Evolutionary conservation across 2,797 vertebrate species (phyloP), one percentile per base, ranked within the genome.

Genomic region (Chromis chromis): DNA sequence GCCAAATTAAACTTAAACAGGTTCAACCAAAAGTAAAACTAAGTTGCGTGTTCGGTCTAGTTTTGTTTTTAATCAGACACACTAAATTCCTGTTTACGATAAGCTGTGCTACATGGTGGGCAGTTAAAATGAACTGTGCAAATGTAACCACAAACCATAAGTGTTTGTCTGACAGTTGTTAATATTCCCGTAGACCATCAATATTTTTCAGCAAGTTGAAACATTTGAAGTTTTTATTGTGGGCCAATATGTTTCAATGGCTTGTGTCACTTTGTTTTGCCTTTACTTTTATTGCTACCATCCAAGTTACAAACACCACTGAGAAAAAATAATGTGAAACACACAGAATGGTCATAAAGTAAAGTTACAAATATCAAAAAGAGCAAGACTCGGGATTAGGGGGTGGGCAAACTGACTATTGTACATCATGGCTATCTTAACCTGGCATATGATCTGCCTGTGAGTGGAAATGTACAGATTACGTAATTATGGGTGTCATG

Each of bases 71-170:
- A 28, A 21, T 21, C 10, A 1, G 25, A 12, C 7, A 3, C 10
- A n/a, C n/a, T 72, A 22, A 52, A 36, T 70, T 85, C 58, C 42
- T 40, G 13, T 42, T 36, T 48, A 25, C 53, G 2, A 21, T 39
- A 8, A 48, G 4, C 28, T 31, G 28, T 31, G 28, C 3, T 5
- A 31, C 28, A 36, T 40, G 39, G 12, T 40, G 8, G 14, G 17
- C 16, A 49, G 21, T 49, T 22, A 12, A 21, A 49, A 49, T 49
- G 19, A 22, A 22, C 4, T 22, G n/a, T 22, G 10, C 19, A 22
- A 12, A 4, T 49, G 48, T 22, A 3, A 3, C 48, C 8, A 12
- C 48, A 31, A 31, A 31, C 8, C 8, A 31, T 31, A 49, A 22
- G 21, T 22, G n/a, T 3, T 50, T 22, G 48, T 22, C 48, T 4